A percentile compares a stretch with the other conserved stretches of the same genome.
These are phyloP conservation scores for Drosophila leonis DNA, from an alignment of 2,888 invertebrate genomes.

Conservation along the genomic window DNA sequence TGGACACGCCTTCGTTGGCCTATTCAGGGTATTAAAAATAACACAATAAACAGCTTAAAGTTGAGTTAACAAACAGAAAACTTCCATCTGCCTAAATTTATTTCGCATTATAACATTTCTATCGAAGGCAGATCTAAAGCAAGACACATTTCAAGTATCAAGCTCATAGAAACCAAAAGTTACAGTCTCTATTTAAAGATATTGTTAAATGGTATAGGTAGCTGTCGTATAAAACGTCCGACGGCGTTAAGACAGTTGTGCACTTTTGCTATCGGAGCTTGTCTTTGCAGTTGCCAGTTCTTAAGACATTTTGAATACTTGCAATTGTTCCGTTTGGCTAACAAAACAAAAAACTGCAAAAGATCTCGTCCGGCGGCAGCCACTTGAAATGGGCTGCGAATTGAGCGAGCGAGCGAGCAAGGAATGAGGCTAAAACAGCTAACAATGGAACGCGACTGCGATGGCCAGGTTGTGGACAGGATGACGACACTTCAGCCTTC, in stretches of 20 bases:
- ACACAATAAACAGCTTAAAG: background rate
- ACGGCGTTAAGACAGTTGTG: background rate
- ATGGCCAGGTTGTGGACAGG: slow-evolving; percentile 25
- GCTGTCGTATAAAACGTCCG: background rate
- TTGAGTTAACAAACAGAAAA: background rate
- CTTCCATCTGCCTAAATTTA: background rate
- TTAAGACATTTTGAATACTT: slow-evolving; percentile 36
- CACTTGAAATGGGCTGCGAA: slow-evolving; percentile 50
- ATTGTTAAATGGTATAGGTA: background rate
- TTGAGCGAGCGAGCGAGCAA: slow-evolving; percentile 47
- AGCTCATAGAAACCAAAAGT: background rate
- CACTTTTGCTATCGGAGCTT: slow-evolving; percentile 19
- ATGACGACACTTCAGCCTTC: slow-evolving; percentile 46
- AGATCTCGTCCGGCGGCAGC: slow-evolving; percentile 38
- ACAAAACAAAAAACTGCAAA: slow-evolving; percentile 40
- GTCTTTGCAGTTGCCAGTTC: slow-evolving; percentile 17
- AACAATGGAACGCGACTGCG: slow-evolving; percentile 43
- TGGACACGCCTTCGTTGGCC: background rate
- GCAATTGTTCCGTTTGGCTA: slow-evolving; percentile 42
- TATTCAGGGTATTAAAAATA: too few species aligned
- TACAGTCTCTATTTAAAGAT: background rate
- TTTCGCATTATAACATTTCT: slow-evolving; percentile 3
- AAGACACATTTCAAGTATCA: background rate
- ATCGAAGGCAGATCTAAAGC: background rate
- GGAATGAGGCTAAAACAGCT: slow-evolving; percentile 28